Percentiles rank a stretch among this genome's conserved stretches.
These are phyloP conservation scores for Picus viridis DNA, from an alignment of 2,797 vertebrate genomes.

Conservation along the genomic window DNA sequence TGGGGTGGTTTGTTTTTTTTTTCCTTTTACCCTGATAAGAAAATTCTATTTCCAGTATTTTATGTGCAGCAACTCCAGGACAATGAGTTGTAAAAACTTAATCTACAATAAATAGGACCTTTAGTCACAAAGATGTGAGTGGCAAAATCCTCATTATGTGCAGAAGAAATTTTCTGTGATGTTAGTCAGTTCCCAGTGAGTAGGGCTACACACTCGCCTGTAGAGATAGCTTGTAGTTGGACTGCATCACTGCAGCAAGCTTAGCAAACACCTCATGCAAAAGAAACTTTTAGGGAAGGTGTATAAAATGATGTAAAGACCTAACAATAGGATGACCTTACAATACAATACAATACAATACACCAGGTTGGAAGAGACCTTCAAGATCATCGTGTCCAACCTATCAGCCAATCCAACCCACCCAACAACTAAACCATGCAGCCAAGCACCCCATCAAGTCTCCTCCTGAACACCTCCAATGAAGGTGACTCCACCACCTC, in stretches of 20 bases:
- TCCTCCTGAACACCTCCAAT: too few relatives aligned
- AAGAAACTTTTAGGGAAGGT: not conserved
- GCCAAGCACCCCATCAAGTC: too few relatives aligned
- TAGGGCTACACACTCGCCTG: not conserved
- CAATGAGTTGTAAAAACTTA: not conserved
- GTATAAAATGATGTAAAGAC: not conserved
- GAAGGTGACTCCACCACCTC: too few relatives aligned
- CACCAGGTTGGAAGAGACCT: too few relatives aligned
- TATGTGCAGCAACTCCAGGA: not conserved
- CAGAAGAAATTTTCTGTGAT: not conserved
- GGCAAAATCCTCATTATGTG: not conserved
- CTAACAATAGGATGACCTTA: not conserved
- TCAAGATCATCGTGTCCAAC: too few relatives aligned
- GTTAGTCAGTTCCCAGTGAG: not conserved
- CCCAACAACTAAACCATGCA: too few relatives aligned
- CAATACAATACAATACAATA: too few relatives aligned
- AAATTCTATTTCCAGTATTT: not conserved
- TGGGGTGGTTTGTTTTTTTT: not conserved
- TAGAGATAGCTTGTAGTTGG: not conserved
- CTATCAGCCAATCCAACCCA: too few relatives aligned
- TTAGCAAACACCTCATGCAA: not conserved
- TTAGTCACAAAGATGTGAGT: not conserved
- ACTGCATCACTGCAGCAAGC: not conserved
- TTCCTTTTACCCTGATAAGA: not conserved
- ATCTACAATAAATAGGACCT: not conserved